phyloP scores from a whole-genome alignment of 1,140 invertebrate species.

The Saccostrea echinata region DNA sequence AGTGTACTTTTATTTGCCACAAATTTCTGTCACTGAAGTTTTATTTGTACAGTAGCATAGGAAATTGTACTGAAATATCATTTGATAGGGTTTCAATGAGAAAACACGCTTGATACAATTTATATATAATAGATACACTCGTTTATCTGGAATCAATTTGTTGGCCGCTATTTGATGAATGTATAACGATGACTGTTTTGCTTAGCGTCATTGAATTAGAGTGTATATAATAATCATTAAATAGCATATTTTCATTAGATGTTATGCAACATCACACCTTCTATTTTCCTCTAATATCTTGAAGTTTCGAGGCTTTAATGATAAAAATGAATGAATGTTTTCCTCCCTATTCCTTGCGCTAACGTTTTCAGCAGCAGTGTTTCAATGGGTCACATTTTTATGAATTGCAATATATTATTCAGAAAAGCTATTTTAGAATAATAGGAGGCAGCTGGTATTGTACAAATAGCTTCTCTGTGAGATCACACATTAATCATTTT shows the following conservation, averaged over 20 bases:
- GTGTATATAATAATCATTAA: background rate
- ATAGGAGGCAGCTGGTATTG: background rate
- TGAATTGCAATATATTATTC: background rate
- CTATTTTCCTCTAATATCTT: background rate
- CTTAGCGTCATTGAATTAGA: background rate
- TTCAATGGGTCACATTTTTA: slow-evolving; percentile 26
- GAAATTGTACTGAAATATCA: background rate
- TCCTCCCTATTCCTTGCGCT: background rate
- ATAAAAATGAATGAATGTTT: slow-evolving; percentile 20
- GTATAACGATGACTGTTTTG: background rate
- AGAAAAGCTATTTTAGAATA: background rate
- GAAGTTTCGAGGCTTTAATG: background rate
- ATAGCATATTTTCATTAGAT: background rate
- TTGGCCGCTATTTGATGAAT: background rate
- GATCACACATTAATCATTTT: background rate
- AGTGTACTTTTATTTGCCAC: background rate
- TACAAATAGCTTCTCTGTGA: background rate
- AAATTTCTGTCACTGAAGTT: background rate
- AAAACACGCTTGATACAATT: slow-evolving; percentile 15
- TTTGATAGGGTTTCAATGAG: background rate
- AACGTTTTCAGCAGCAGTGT: background rate
- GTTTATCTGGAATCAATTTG: slow-evolving; percentile 12
- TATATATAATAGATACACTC: background rate
- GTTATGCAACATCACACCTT: background rate
- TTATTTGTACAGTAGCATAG: background rate